These are phyloP conservation scores for Brachypodius melanocephalos DNA, from an alignment of 2,113 vertebrate species.

Conservation along the genomic window DNA sequence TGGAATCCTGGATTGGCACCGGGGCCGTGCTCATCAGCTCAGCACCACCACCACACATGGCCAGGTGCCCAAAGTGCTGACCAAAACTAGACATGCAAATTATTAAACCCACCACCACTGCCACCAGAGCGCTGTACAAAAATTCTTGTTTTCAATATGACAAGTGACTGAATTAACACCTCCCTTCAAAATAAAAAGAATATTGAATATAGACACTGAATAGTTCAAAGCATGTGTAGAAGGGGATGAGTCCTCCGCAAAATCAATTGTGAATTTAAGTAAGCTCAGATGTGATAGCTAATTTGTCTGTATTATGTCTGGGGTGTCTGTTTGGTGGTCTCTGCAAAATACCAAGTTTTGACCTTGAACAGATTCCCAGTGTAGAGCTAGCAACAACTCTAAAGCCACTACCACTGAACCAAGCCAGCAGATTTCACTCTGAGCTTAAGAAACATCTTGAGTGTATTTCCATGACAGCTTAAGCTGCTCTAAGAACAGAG, in stretches of 20 bases:
- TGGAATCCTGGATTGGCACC: not conserved
- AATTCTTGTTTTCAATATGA: not conserved
- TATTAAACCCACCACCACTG: not conserved
- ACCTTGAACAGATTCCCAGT: not conserved
- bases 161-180: not conserved
- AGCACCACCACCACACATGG: not conserved
- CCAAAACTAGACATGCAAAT: not conserved
- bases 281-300: not conserved
- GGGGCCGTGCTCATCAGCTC: fast-evolving
- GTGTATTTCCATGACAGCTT: not conserved
- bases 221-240: not conserved
- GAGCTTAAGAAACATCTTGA: not conserved
- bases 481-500: not conserved
- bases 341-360: not conserved
- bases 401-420: not conserved
- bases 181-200: not conserved
- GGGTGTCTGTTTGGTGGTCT: not conserved
- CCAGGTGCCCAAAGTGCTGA: not conserved
- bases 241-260: not conserved
- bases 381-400: not conserved
- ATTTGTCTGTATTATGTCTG: not conserved
- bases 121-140: not conserved
- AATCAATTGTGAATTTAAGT: not conserved
- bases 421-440: not conserved
- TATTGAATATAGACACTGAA: not conserved